phyloP scores from a whole-genome alignment of 2,888 invertebrate species.

The Meteorus colon region DNA sequence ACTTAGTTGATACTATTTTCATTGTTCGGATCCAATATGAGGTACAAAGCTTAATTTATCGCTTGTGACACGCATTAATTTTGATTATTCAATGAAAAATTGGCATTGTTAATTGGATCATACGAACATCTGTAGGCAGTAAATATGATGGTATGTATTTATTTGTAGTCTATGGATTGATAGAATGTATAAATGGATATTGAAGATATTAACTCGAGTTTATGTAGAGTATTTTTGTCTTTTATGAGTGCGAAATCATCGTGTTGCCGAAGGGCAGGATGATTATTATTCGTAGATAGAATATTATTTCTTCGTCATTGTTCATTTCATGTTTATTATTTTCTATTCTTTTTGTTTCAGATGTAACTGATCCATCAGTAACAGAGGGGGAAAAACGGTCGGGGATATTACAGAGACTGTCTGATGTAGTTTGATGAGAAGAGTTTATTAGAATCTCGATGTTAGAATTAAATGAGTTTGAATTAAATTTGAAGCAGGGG shows the following conservation, averaged over 20 bases:
- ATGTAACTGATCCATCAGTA: not conserved
- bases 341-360: conserved; percentile 14
- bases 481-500: not conserved
- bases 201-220: too few species aligned
- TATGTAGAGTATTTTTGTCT: too few species aligned
- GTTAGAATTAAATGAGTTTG: not conserved
- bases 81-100: not conserved
- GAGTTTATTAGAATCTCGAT: not conserved
- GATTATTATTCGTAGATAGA: too few species aligned
- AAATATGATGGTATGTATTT: too few species aligned
- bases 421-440: conserved; percentile 1
- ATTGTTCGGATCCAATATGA: not conserved
- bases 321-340: not conserved
- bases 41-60: not conserved
- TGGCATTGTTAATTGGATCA: not conserved
- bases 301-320: too few species aligned
- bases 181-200: too few species aligned
- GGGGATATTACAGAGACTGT: not conserved
- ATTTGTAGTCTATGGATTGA: too few species aligned
- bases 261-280: too few species aligned
- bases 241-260: too few species aligned
- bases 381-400: not conserved
- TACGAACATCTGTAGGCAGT: too few species aligned
- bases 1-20: not conserved
- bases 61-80: not conserved